Conservation (phyloP, 2,888 invertebrate species). For the Spialia ferax region DNA sequence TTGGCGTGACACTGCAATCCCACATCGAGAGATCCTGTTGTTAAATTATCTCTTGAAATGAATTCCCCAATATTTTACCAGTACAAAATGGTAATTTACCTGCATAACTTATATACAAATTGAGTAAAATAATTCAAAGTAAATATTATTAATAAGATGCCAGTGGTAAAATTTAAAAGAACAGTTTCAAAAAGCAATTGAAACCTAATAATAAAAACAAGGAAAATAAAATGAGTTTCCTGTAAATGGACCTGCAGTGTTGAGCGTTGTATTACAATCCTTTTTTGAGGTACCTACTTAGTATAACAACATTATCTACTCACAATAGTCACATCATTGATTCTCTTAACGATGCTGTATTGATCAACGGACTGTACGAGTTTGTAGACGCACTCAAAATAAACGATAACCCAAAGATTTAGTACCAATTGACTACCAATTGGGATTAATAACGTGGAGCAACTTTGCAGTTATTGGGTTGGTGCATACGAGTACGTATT, state of each 20-base stretch:
- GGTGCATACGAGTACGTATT: constrained; percentile 54
- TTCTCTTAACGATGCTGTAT: constrained; percentile 14
- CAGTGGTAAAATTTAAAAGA: no score
- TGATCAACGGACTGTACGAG: constrained; percentile 1
- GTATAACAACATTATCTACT: not conserved
- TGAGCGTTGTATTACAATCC: constrained; percentile 6
- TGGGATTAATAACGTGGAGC: constrained; percentile 69
- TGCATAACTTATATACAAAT: no score
- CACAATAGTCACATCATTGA: constrained; percentile 11
- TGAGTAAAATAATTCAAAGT: no score
- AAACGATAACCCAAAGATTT: constrained; percentile 56
- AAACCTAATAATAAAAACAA: not conserved
- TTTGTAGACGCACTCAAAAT: constrained; percentile 31
- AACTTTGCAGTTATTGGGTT: constrained; percentile 68
- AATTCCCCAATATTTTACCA: no score
- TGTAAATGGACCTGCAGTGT: not conserved
- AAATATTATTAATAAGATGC: no score
- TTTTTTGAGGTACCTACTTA: not conserved
- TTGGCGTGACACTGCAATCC: no score
- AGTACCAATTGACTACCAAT: constrained; percentile 71
- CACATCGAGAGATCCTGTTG: no score
- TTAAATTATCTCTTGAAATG: no score
- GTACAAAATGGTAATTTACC: no score
- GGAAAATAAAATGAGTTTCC: constrained; percentile 1
- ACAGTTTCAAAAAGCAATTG: not conserved